These are phyloP conservation scores for Nymphalis c-album DNA, from an alignment of 2,888 invertebrate species.

Conservation along the genomic window DNA sequence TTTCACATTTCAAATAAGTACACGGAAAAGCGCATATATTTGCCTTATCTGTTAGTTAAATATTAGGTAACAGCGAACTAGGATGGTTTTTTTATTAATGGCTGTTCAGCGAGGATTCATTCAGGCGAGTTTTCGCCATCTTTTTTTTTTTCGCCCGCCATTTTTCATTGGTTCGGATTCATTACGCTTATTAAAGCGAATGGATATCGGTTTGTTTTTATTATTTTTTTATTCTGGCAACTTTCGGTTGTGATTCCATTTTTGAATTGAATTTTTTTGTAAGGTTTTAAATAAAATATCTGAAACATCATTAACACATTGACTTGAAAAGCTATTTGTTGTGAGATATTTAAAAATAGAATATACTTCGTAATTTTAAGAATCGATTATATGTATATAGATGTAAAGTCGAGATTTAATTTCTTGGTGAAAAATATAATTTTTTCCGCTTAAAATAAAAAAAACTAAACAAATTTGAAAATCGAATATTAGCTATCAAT, in stretches of 20 bases:
- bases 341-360: no score
- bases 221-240: not conserved
- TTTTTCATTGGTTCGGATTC: slow-evolving; percentile 11
- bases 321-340: no score
- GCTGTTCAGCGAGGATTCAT: slow-evolving; percentile 38
- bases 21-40: slow-evolving; percentile 73
- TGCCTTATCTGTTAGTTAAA: slow-evolving; percentile 78
- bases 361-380: no score
- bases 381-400: no score
- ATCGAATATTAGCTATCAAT: slow-evolving; percentile 8
- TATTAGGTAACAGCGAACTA: slow-evolving; percentile 68
- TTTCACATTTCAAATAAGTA: slow-evolving; percentile 79
- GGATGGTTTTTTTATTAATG: slow-evolving; percentile 67
- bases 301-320: no score
- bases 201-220: slow-evolving; percentile 10
- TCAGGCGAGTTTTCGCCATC: slow-evolving; percentile 31
- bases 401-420: no score
- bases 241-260: no score
- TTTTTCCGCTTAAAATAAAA: no score
- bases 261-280: no score
- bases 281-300: no score
- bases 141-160: slow-evolving; percentile 30
- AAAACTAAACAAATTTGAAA: not conserved
- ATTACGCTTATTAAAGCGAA: slow-evolving; percentile 9
- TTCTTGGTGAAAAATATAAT: no score